Evolutionary conservation across 2,113 vertebrate species (phyloP), one percentile per base, ranked within the genome.

Genomic region (Corydoras sp.): DNA sequence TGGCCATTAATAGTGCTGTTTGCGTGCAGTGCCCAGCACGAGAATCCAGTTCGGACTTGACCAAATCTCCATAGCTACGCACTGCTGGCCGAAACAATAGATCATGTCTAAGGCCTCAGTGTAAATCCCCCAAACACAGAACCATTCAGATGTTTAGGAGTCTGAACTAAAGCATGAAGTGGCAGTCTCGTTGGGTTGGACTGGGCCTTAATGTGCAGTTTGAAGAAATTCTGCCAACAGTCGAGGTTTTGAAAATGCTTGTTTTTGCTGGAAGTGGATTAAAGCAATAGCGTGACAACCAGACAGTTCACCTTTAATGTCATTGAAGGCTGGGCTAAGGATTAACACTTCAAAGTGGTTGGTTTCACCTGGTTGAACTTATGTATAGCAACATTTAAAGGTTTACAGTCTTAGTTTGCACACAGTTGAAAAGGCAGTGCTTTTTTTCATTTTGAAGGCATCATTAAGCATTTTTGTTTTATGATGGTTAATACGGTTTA

Each of bases 1-100:
- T 76, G 68, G 81, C 84, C 89, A 89, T 88, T 90, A 91, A 89
- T 89, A 91, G 83, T 76, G 4, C 77, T 81, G 83, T 88, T 88
- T 87, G 88, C 32, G 65, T 68, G 62, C 58, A 11, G 49, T 65
- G 63, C 78, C 79, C 83, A 84, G 83, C 84, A 86, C 83, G 81
- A 83, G 84, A 86, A 88, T 89, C 86, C 79, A 76, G 85, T 87
- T 87, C 81, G 83, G 87, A 85, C 83, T 82, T 85, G 84, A 88
- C 81, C 80, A 81, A 88, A 86, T 86, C 81, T 81, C 81, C 78
- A 81, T 77, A 76, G 68, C 49, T 51, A 68, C 73, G 73, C 69
- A 48, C 82, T 70, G 83, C 82, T 80, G 10, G 5, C 14, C 54
- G 49, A 69, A 60, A 69, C 62, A 65, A 79, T 78, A 78, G 77